phyloP scores from a whole-genome alignment of 2,113 vertebrate species.

The Ia io region DNA sequence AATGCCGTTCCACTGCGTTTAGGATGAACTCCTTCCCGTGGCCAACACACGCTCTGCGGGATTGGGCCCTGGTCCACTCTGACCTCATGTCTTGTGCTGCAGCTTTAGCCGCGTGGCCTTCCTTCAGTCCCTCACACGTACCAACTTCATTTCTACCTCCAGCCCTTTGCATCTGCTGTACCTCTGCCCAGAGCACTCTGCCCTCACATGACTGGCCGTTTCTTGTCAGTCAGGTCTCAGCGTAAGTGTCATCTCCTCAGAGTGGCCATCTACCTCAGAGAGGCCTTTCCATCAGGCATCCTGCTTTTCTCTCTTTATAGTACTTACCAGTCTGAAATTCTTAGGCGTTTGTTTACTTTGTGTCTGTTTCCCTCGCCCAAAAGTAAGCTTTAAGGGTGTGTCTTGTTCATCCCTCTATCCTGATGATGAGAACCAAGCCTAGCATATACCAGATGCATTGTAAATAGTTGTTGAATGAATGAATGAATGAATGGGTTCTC shows the following conservation, averaged over 20 bases:
- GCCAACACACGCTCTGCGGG: fast-evolving
- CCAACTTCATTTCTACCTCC: background rate
- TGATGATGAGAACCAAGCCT: background rate
- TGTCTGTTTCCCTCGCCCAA: background rate
- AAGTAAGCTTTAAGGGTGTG: background rate
- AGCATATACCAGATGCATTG: background rate
- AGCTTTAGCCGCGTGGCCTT: background rate
- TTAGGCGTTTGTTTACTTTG: background rate
- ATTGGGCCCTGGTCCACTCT: background rate
- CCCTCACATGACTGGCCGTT: background rate
- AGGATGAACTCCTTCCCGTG: background rate
- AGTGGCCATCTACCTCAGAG: background rate
- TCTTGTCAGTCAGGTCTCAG: background rate
- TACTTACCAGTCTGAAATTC: background rate
- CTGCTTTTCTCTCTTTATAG: background rate
- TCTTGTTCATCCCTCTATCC: background rate
- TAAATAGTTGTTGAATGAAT: background rate
- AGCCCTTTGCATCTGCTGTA: background rate
- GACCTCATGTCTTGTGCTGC: background rate
- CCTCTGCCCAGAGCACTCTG: background rate
- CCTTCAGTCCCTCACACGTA: background rate
- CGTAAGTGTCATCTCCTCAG: background rate
- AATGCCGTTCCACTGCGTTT: slow-evolving; percentile 39
- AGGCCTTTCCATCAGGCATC: background rate
- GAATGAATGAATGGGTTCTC: background rate